These are phyloP conservation scores for Chymomyza costata DNA, from an alignment of 1,140 invertebrate species.

Conservation along the genomic window DNA sequence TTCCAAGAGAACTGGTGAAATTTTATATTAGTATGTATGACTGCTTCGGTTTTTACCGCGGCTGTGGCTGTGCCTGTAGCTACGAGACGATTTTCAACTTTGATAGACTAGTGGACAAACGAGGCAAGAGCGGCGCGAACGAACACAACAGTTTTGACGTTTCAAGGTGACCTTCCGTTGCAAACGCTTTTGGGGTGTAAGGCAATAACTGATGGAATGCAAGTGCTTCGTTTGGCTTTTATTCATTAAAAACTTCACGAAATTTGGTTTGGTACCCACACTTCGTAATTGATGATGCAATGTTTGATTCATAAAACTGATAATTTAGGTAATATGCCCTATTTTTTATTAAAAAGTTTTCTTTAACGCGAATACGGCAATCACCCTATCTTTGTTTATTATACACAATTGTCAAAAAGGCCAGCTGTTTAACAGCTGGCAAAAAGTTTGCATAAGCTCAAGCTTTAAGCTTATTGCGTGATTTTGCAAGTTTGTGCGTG, in stretches of 20 bases:
- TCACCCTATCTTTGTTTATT: slow-evolving; percentile 37
- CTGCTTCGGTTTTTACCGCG: slow-evolving; percentile 43
- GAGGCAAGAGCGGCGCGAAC: slow-evolving; percentile 23
- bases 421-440: slow-evolving; percentile 41
- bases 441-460: slow-evolving; percentile 27
- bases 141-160: slow-evolving; percentile 52
- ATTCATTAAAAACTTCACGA: slow-evolving; percentile 1
- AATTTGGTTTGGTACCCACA: slow-evolving; percentile 11
- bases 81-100: slow-evolving; percentile 56
- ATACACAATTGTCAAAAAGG: slow-evolving; percentile 14
- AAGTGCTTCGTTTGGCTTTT: slow-evolving; percentile 22
- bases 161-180: slow-evolving; percentile 66
- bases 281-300: slow-evolving; percentile 3
- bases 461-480: slow-evolving; percentile 11
- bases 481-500: slow-evolving; percentile 14
- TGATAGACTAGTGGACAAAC: slow-evolving; percentile 45
- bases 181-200: slow-evolving; percentile 43
- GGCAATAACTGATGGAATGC: slow-evolving; percentile 52
- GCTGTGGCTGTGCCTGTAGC: slow-evolving; percentile 21
- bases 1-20: slow-evolving; percentile 38
- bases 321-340: background rate
- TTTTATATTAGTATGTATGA: no score
- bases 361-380: slow-evolving; percentile 21
- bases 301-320: slow-evolving; percentile 24
- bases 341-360: slow-evolving; percentile 19